Base-by-base conservation (phyloP, 2,797 vertebrate species). In the Syngnathus acus region DNA sequence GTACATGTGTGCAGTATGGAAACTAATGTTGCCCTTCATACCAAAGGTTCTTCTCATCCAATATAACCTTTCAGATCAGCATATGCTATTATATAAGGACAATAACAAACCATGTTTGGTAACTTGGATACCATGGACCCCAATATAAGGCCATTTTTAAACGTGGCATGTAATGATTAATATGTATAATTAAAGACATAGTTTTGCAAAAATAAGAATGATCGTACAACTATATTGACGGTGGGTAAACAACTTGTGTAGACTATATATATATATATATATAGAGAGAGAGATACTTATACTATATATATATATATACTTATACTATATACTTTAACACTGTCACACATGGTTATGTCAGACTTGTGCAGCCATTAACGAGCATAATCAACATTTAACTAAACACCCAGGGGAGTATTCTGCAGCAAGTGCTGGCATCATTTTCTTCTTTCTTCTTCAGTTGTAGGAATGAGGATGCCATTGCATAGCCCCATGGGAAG, bases 311-410 rank as follows among this genome's bases (percentile, higher is more conserved):
- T 42, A 45, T 45, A 45, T 11, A 14, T 47, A 47, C 38, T n/a
- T 14, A 9, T 57, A 43, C 0, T 47, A 66, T 38, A 48, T 62
- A 10, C 65, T 75, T 68, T 51, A 59, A 43, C 65, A 67, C 21
- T 60, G 62, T 62, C 65, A 50, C 2, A 14, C 5, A 2, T 62
- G n/a, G 4, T 72, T 76, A 62, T 72, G 69, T 73, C 51, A 66
- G 71, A 66, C 53, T 57, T 82, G 74, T 69, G n/a, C 66, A 72
- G 62, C 64, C 74, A 86, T 87, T 86, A 83, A 76, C 78, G 81
- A 83, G 83, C 67, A 83, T 86, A 84, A 89, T 87, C 83, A 86
- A 81, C 80, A 82, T 78, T 85, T 83, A 88, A 80, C 74, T 69
- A 73, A 84, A 78, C 78, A 84, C 84, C 83, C 78, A 40, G 67